Conservation (phyloP, 2,797 vertebrate species). For the Brachymystax lenok region DNA sequence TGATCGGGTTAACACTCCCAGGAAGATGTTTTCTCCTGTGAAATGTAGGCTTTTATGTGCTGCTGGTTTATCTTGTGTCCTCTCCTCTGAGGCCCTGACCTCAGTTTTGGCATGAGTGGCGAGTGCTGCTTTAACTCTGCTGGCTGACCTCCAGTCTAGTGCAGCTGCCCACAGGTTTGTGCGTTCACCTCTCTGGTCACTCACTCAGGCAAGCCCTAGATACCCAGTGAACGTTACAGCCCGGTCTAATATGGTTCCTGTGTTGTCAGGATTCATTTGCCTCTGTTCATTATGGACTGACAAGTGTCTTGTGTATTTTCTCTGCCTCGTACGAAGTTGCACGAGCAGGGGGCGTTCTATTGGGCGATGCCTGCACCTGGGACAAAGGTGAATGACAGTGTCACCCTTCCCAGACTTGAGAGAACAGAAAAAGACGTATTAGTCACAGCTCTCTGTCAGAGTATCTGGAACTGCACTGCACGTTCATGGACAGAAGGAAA, state of each 20-base stretch:
- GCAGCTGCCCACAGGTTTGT: slow-evolving; percentile 56
- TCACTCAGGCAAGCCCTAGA: slow-evolving; percentile 2
- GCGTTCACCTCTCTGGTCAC: slow-evolving; percentile 41
- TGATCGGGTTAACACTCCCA: neutral
- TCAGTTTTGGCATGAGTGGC: neutral
- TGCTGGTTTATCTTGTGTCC: neutral
- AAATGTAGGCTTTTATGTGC: neutral
- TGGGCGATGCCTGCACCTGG: slow-evolving; percentile 9
- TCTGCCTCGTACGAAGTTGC: too few species aligned
- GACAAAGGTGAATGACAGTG: slow-evolving; percentile 20
- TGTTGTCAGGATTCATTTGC: too few species aligned
- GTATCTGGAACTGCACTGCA: slow-evolving; percentile 13
- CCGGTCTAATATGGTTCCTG: too few species aligned
- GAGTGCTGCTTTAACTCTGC: slow-evolving; percentile 14
- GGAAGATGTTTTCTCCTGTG: neutral
- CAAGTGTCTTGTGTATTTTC: too few species aligned
- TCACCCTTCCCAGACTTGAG: slow-evolving; percentile 9
- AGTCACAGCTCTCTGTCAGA: slow-evolving; percentile 5
- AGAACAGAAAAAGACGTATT: neutral
- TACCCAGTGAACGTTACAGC: too few species aligned
- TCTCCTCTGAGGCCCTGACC: neutral
- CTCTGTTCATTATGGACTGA: too few species aligned
- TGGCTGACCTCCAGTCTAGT: slow-evolving; percentile 22
- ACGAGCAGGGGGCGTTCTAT: neutral
- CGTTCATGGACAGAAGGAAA: neutral